These are phyloP conservation scores for Hofmannophila pseudospretella DNA, from an alignment of 2,888 invertebrate species.

Conservation along the genomic window DNA sequence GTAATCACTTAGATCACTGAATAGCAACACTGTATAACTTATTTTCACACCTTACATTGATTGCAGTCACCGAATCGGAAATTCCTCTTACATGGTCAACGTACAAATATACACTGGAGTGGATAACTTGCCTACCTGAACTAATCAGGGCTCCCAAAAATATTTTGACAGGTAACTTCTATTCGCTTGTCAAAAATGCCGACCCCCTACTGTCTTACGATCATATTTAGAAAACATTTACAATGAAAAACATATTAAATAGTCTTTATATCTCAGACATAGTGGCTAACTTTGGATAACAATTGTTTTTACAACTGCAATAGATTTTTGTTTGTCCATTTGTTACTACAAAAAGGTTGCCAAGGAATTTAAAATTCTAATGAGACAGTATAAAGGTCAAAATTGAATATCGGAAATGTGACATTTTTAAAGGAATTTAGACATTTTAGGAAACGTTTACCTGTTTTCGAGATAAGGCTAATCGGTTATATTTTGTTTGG, in stretches of 20 bases:
- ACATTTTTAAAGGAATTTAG: slow-evolving; percentile 38
- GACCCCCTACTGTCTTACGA: slow-evolving; percentile 51
- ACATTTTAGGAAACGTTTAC: slow-evolving; percentile 60
- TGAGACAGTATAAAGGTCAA: slow-evolving; percentile 8
- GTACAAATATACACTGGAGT: slow-evolving; percentile 39
- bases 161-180: slow-evolving; percentile 60
- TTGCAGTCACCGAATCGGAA: too few species aligned
- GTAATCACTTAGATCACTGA: too few species aligned
- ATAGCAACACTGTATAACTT: too few species aligned
- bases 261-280: not conserved
- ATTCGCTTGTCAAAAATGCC: slow-evolving; percentile 51
- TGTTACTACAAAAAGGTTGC: not conserved
- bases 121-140: slow-evolving; percentile 44
- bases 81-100: too few species aligned
- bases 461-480: slow-evolving; percentile 57
- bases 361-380: slow-evolving; percentile 14
- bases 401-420: slow-evolving; percentile 5
- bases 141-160: slow-evolving; percentile 46
- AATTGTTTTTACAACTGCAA: not conserved
- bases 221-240: not conserved
- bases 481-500: slow-evolving; percentile 69
- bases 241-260: not conserved
- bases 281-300: not conserved
- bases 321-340: not conserved
- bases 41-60: too few species aligned